Base-by-base conservation (phyloP, 2,797 vertebrate genomes). In the Myoxocephalus aenaeus region DNA sequence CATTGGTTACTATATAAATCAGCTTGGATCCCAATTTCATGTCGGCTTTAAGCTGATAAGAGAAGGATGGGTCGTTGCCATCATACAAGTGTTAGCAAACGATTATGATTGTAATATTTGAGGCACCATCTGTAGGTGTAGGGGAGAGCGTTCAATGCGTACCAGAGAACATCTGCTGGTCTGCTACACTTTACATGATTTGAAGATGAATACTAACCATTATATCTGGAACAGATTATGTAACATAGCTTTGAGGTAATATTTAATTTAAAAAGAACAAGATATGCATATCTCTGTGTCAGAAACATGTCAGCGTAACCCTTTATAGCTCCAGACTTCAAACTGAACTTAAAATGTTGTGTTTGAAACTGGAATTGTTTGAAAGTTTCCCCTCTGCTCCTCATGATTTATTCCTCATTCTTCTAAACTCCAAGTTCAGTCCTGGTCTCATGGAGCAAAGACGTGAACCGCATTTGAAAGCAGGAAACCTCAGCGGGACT, bases 401-500 rank as follows among this genome's bases (percentile, higher is more conserved):
- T 62, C 29, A n/a, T 54, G 17, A 56, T 73, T 79, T 62, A 67
- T 38, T 65, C 20, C 69, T 13, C 18, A 12, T 36, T 70, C 11
- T 1, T 65, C 20, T 18, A 38, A 59, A 54, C 50, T 54, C 53
- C 27, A 65, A 34, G 27, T 68, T 65, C 13, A 42, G 8, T 12
- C 42, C 22, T 1, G 29, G 25, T 57, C 22, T 70, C 56, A 22
- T 22, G n/a, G 46, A 44, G 10, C 32, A 9, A 8, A 65, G n/a
- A 57, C 3, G 9, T 48, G 54, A 70, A 50, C 54, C 25, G 15
- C 64, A 25, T 51, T 57, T 12, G 10, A 69, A 66, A 66, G 58
- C 69, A 68, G 34, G 20, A 71, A 68, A 62, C 18, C 51, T 61
- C 25, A 65, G 64, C 2, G 15, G 38, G 25, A 75, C n/a, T 70